Base-by-base conservation (phyloP, 2,113 vertebrate species). In the Argyrosomus japonicus region DNA sequence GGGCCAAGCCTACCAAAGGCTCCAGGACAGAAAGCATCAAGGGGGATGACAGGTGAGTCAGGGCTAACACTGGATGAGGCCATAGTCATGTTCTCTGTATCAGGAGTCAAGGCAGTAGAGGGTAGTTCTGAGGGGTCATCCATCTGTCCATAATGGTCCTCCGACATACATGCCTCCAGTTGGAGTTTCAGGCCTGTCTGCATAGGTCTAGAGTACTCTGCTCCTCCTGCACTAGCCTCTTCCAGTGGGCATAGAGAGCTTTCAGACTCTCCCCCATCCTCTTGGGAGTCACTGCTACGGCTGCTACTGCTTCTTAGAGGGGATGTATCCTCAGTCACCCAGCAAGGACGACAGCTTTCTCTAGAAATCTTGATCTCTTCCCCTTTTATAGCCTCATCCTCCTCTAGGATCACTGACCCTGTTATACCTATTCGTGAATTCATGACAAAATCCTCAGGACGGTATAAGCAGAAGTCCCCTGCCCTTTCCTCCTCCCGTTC, bases 261-360 rank as follows among this genome's bases (percentile, higher is more conserved):
- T 85, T 94, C 94, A 67, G 92, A 93, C 47, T 85, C 94, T 15
- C 63, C 91, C 14, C 77, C 89, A 71, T 94, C 93, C 27, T 95
- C 93, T 57, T 94, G 92, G 9, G 93, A 94, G 81, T 94, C 93
- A 82, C 90, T 94, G 84, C 92, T 93, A 71, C 62, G 94, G 71
- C 88, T 93, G 81, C 88, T 95, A 68, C 93, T 95, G 70, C 92
- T 95, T 58, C 91, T 92, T 32, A 86, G 64, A 51, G 88, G 92
- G 10, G 92, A 93, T 10, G 69, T 56, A 60, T 92, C 90, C 32
- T 94, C 93, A 54, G 93, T 93, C 68, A 91, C 90, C 95, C 94
- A 95, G 40, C 88, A 91, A 51, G 93, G 91, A 18, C 76, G 92
- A 78, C 91, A 94, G 51, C 87, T 94, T 80, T 93, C 91, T 64